A percentile compares a stretch with the other conserved stretches of the same genome.
These are phyloP conservation scores for Galeruca laticollis DNA, from an alignment of 2,888 invertebrate species.

Conservation along the genomic window DNA sequence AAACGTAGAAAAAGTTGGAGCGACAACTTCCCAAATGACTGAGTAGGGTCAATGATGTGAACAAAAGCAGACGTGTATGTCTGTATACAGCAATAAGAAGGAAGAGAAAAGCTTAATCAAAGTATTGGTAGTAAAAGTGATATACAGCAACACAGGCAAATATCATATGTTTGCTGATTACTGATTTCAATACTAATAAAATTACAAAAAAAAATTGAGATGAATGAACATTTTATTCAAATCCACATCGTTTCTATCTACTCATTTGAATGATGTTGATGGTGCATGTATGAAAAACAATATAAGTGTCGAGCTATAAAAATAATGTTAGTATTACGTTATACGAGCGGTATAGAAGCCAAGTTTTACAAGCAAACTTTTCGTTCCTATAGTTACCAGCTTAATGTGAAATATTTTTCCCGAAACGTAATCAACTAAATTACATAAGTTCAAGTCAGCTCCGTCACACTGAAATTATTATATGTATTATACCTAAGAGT, in stretches of 20 bases:
- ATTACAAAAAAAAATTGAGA: background rate
- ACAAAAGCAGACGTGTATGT: no score
- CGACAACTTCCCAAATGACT: no score
- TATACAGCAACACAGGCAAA: no score
- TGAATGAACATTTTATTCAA: background rate
- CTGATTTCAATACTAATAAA: background rate
- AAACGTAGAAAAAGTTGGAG: no score
- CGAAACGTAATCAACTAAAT: slow-evolving; percentile 6
- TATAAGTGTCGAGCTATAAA: background rate
- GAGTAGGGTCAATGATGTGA: no score
- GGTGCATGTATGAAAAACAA: no score
- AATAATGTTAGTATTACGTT: background rate
- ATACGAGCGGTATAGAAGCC: background rate
- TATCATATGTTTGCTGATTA: no score
- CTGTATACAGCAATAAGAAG: no score
- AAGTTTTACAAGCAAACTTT: slow-evolving; percentile 28
- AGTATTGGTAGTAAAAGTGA: no score
- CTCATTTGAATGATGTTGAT: background rate
- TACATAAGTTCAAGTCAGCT: background rate
- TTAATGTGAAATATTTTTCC: slow-evolving; percentile 13
- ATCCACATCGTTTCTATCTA: background rate
- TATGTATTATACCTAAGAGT: background rate
- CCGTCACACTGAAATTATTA: background rate
- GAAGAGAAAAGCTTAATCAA: no score
- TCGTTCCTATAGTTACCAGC: slow-evolving; percentile 69